Base-by-base conservation (phyloP, 2,888 invertebrate species). In the Lapara coniferarum region DNA sequence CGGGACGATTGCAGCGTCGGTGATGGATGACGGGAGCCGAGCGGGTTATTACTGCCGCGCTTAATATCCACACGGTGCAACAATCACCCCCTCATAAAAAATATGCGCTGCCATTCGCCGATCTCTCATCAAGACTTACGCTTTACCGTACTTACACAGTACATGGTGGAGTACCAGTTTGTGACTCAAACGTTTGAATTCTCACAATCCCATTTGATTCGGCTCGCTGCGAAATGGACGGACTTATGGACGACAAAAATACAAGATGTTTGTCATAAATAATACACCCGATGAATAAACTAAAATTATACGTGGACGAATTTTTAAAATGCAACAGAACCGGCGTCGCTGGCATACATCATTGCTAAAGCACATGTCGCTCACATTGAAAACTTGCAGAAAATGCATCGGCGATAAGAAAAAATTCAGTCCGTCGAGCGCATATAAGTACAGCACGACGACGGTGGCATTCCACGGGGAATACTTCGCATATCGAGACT, bases 341-440 rank as follows among this genome's bases (percentile, higher is more conserved):
- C 69, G 19, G 51, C 55, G 66, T 49, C 66, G 58, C 49, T 53
- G 25, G 66, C 59, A 37, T 58, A 66, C 55, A 57, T 66, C 66
- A 66, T 30, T 78, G 81, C 80, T 81, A 77, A 75, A 75, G 80
- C 81, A 82, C 83, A 82, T 82, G 85, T 83, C 80, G 85, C 80
- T 86, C 85, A 86, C 88, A 88, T 90, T 89, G 90, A 88, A 92
- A 92, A 89, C 89, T 88, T 86, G 93, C 91, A 92, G 91, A 93
- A 93, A 92, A 93, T 93, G 91, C 90, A 89, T 88, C 82, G 87
- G 82, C 87, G 93, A 93, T 93, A 93, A 93, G 91, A 93, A 93
- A 93, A 93, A 93, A 93, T 87, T 91, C 90, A 90, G 91, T 87
- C 85, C 91, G 88, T 82, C 84, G 85, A 87, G 89, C 89, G 81